Conservation (phyloP, 1,140 invertebrate species). For the Euglossa dilemma region DNA sequence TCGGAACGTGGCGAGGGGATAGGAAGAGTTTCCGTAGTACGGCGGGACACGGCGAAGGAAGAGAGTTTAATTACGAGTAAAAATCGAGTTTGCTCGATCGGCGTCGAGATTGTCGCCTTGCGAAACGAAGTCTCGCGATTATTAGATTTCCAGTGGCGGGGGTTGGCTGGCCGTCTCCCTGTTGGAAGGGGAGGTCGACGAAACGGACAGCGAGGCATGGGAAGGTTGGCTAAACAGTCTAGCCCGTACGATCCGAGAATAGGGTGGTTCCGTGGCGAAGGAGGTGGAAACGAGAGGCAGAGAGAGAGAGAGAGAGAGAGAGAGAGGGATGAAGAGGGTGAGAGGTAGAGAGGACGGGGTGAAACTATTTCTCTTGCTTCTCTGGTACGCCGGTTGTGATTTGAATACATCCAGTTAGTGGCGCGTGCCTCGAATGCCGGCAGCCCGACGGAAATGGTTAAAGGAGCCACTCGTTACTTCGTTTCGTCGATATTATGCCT, state of each 20-base stretch:
- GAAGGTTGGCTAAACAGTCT: constrained; percentile 66
- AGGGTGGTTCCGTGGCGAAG: constrained; percentile 20
- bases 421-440: constrained; percentile 77
- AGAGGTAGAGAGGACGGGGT: constrained; percentile 27
- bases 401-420: constrained; percentile 82
- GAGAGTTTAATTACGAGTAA: constrained; percentile 67
- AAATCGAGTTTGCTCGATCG: constrained; percentile 67
- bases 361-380: constrained; percentile 80
- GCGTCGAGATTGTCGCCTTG: constrained; percentile 62
- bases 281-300: neutral
- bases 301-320: neutral
- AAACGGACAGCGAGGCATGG: constrained; percentile 27
- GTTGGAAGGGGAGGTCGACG: constrained; percentile 9
- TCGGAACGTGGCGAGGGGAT: neutral
- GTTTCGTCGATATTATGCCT: constrained; percentile 66
- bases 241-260: constrained; percentile 70
- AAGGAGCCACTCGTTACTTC: constrained; percentile 75
- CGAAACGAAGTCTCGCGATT: constrained; percentile 66
- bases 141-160: constrained; percentile 63
- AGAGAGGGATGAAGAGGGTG: constrained; percentile 2
- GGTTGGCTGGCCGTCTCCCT: constrained; percentile 12
- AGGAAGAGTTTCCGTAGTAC: neutral
- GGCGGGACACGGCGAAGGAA: constrained; percentile 28
- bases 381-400: constrained; percentile 75
- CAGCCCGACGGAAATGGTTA: constrained; percentile 67